These are phyloP conservation scores for Leucophenga varia DNA, from an alignment of 1,140 invertebrate genomes.

Conservation along the genomic window DNA sequence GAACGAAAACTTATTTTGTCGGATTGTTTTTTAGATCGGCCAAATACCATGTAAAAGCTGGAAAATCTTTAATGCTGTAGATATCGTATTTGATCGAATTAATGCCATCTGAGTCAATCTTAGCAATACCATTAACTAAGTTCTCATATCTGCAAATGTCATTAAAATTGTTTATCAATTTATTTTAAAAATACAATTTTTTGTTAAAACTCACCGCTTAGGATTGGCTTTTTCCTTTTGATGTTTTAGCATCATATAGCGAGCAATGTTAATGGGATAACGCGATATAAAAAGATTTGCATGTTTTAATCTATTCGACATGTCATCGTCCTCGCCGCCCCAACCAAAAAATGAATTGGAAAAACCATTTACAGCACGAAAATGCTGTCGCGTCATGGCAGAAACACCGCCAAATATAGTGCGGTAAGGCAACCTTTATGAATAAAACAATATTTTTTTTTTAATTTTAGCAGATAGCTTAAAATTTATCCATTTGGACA, in stretches of 20 bases:
- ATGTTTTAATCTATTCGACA: constrained; percentile 78
- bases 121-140: constrained; percentile 76
- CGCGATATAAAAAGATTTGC: constrained; percentile 80
- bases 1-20: constrained; percentile 52
- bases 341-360: constrained; percentile 92
- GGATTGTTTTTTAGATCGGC: constrained; percentile 64
- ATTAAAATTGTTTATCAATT: neutral
- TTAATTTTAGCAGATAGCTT: neutral
- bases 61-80: constrained; percentile 67
- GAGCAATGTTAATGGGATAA: constrained; percentile 82
- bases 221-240: constrained; percentile 86
- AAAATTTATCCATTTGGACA: constrained; percentile 4
- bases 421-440: constrained; percentile 77
- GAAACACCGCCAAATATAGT: constrained; percentile 89
- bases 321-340: constrained; percentile 92
- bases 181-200: neutral
- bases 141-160: constrained; percentile 72
- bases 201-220: constrained; percentile 66
- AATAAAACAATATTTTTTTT: constrained; percentile 1
- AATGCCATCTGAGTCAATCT: constrained; percentile 82
- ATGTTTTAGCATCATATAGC: constrained; percentile 90
- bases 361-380: constrained; percentile 83
- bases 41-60: constrained; percentile 75
- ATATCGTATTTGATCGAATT: constrained; percentile 82
- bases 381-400: constrained; percentile 79